Percentiles rank a stretch among this genome's conserved stretches.
phyloP scores from a whole-genome alignment of 2,888 invertebrate species.

The Drosophila parthenogenetica region DNA sequence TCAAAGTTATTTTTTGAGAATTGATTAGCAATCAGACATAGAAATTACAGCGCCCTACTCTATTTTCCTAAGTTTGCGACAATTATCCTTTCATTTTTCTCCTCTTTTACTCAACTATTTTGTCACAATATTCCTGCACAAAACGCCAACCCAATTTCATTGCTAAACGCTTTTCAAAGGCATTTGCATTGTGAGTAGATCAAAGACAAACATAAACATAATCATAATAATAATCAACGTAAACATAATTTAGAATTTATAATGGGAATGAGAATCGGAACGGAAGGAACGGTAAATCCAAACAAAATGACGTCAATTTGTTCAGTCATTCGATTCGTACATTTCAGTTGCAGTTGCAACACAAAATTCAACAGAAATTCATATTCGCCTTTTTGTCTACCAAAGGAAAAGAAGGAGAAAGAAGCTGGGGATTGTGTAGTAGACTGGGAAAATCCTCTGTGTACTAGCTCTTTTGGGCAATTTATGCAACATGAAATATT shows the following conservation, averaged over 20 bases:
- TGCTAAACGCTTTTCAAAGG: not conserved
- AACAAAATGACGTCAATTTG: conserved; percentile 47
- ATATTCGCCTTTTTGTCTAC: conserved; percentile 26
- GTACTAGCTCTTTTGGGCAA: conserved; percentile 39
- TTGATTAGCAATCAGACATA: too few species aligned
- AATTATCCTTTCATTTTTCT: too few species aligned
- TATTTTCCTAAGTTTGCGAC: too few species aligned
- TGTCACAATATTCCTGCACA: not conserved
- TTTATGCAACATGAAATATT: conserved; percentile 79
- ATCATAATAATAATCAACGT: conserved; percentile 18
- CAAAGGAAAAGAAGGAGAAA: not conserved
- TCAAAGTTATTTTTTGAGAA: too few species aligned
- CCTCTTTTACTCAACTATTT: not conserved
- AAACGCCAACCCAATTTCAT: not conserved
- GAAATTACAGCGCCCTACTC: too few species aligned
- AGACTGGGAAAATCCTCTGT: not conserved
- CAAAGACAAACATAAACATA: conserved; percentile 27
- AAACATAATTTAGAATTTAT: conserved; percentile 4
- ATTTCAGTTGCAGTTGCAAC: conserved; percentile 38
- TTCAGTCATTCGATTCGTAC: conserved; percentile 40
- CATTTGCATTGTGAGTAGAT: conserved; percentile 7
- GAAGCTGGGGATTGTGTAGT: not conserved
- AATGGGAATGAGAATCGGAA: conserved; percentile 4
- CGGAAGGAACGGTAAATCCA: conserved; percentile 1
- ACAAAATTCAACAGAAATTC: conserved; percentile 2